These are phyloP conservation scores for Tyrophagus putrescentiae DNA, from an alignment of 1,140 invertebrate species.

Conservation along the genomic window DNA sequence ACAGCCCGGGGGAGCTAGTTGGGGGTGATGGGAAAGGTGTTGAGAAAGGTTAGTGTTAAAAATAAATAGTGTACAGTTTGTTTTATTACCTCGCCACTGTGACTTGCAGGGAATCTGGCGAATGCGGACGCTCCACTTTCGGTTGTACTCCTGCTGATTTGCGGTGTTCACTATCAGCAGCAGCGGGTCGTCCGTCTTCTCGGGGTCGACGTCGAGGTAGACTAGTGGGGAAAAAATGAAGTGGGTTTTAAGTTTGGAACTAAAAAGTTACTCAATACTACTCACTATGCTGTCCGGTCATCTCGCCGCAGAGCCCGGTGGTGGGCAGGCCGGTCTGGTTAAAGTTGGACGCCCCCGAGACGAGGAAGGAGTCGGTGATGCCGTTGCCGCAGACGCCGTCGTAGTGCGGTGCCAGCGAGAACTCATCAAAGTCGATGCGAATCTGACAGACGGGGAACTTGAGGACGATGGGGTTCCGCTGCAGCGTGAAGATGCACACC, in stretches of 20 bases:
- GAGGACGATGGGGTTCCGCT: slow-evolving; percentile 21
- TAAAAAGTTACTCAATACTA: neutral
- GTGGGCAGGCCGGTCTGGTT: slow-evolving; percentile 23
- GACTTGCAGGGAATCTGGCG: slow-evolving; percentile 25
- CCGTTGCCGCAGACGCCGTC: slow-evolving; percentile 23
- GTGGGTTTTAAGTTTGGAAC: neutral
- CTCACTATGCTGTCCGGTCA: slow-evolving; percentile 24
- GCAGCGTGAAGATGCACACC: slow-evolving; percentile 24
- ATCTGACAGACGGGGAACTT: slow-evolving; percentile 26
- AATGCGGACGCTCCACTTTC: slow-evolving; percentile 24
- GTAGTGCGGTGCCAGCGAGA: slow-evolving; percentile 21
- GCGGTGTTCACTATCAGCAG: slow-evolving; percentile 23
- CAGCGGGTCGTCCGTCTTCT: slow-evolving; percentile 20
- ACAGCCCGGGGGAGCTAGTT: slow-evolving; percentile 55
- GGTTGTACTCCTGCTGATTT: slow-evolving; percentile 24
- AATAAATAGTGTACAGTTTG: neutral
- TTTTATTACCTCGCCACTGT: slow-evolving; percentile 18
- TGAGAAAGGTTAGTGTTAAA: neutral
- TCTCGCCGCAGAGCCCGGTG: slow-evolving; percentile 22
- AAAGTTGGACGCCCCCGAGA: slow-evolving; percentile 24
- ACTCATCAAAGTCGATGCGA: slow-evolving; percentile 25
- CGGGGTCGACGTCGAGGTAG: slow-evolving; percentile 25
- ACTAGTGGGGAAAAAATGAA: slow-evolving; percentile 6
- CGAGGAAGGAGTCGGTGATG: slow-evolving; percentile 23
- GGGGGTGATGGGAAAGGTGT: neutral